Evolutionary conservation across 2,888 invertebrate genomes (phyloP).

Genomic region (Oxytorus armatus): DNA sequence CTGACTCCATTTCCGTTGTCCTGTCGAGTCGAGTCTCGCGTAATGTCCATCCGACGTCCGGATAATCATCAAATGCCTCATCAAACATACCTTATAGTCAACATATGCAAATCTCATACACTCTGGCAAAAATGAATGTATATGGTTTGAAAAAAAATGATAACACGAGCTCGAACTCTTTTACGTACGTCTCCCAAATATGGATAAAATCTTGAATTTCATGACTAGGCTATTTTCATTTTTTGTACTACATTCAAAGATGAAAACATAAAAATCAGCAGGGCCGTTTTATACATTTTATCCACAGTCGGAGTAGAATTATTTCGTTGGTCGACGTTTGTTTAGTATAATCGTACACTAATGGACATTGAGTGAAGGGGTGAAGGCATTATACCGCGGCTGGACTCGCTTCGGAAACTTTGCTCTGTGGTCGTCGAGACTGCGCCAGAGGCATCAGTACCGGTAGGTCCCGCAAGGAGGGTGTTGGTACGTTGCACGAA

Average conservation of each 20-base stretch:
- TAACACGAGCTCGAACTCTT: not conserved
- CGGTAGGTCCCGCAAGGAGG: conserved; percentile 59
- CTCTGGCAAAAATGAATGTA: not conserved
- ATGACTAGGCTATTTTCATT: too few species aligned
- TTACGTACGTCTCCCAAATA: not conserved
- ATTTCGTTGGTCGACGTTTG: conserved; percentile 23
- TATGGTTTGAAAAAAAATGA: not conserved
- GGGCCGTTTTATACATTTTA: not conserved
- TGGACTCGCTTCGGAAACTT: conserved; percentile 82
- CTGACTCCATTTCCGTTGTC: conserved; percentile 56
- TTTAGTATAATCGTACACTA: conserved; percentile 31
- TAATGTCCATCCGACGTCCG: conserved; percentile 34
- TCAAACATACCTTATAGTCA: conserved; percentile 16
- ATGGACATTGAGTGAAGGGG: conserved; percentile 53
- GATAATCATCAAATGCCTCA: conserved; percentile 43
- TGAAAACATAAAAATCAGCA: not conserved
- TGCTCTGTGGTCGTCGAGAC: conserved; percentile 78
- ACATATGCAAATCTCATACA: not conserved
- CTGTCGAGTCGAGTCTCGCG: conserved; percentile 46
- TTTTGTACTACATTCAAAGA: too few species aligned
- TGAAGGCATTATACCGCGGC: conserved; percentile 80
- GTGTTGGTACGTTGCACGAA: conserved; percentile 52
- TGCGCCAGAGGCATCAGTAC: conserved; percentile 64
- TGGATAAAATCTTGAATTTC: not conserved
- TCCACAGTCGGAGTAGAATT: not conserved